Base-by-base conservation (phyloP, 2,797 vertebrate species). In the Pogoniulus pusillus region DNA sequence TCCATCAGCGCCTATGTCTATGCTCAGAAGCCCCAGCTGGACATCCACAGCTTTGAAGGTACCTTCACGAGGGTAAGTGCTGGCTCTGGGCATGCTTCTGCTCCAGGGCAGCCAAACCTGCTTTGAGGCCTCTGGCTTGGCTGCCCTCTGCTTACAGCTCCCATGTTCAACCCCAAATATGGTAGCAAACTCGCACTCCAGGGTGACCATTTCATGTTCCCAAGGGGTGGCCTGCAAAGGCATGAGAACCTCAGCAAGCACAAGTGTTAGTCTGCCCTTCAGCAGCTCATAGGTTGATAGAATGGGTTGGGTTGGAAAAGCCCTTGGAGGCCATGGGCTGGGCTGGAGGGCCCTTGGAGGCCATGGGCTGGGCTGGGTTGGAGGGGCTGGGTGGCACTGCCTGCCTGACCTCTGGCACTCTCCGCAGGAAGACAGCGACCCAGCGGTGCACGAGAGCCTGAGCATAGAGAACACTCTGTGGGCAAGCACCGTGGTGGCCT, bases 11-110 rank as follows among this genome's bases (percentile, higher is more conserved):
- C 99, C 69, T 98, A 98, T 10, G 99, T 99, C 93, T 98, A 98
- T 87, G 99, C 99, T 95, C 98, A 99, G 98, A 99, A 98, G 96
- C 99, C 99, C 75, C 99, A 99, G 96, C 97, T 99, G 97, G 99
- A 99, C 97, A 99, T 99, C 96, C 99, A 99, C 97, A 99, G 98
- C 92, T 99, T 99, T 92, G 99, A 99, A 97, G 99, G 99, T 80
- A 99, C 99, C 91, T 99, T 99, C 97, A 99, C 99, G 39, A 97
- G 99, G 98, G 99, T 99, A 97, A 98, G 98, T 96, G 73, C 54
- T 68, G 7, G 43, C 3, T 66, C 6, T 57, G 45, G 55, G 60
- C 69, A 35, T 2, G 29, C 29, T 69, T 51, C 35, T 58, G 41
- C 41, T 35, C 29, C 43, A 0, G 53, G 30, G 59, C 49, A 41